These are phyloP conservation scores for Scaptomyza montana DNA, from an alignment of 1,140 invertebrate genomes.

Conservation along the genomic window DNA sequence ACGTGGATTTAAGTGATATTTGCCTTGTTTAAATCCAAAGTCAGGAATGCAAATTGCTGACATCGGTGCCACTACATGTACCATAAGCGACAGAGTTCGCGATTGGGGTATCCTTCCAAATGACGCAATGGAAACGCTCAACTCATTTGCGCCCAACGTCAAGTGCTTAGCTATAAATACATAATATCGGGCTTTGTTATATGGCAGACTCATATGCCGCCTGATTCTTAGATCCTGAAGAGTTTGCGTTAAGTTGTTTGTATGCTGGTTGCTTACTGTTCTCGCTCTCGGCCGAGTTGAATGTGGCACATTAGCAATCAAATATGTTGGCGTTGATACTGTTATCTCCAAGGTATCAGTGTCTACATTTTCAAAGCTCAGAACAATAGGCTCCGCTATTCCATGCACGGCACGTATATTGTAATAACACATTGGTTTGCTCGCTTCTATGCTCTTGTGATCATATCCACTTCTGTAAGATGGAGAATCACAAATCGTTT, in stretches of 20 bases:
- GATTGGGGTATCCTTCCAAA: neutral
- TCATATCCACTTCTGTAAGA: neutral
- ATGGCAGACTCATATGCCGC: conserved; percentile 16
- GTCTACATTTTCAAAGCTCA: conserved; percentile 22
- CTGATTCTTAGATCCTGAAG: conserved; percentile 18
- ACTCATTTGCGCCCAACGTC: conserved; percentile 3
- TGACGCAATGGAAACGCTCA: conserved; percentile 6
- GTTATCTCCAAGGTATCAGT: neutral
- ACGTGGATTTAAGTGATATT: neutral
- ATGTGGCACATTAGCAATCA: conserved; percentile 15
- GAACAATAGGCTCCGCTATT: conserved; percentile 1
- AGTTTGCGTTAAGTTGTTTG: conserved; percentile 16
- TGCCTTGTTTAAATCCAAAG: conserved; percentile 16
- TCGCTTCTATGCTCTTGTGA: neutral
- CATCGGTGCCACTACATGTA: conserved; percentile 10
- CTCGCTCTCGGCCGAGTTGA: neutral
- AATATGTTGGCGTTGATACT: conserved; percentile 11
- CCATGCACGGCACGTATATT: conserved; percentile 26
- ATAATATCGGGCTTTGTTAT: conserved; percentile 7
- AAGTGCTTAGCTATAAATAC: conserved; percentile 15
- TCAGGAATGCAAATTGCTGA: neutral
- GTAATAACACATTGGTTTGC: conserved; percentile 18
- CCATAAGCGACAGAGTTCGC: neutral
- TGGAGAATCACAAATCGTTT: conserved; percentile 15
- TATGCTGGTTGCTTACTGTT: neutral